These are phyloP conservation scores for Tetramorium alpestre DNA, from an alignment of 1,140 invertebrate genomes.

Conservation along the genomic window DNA sequence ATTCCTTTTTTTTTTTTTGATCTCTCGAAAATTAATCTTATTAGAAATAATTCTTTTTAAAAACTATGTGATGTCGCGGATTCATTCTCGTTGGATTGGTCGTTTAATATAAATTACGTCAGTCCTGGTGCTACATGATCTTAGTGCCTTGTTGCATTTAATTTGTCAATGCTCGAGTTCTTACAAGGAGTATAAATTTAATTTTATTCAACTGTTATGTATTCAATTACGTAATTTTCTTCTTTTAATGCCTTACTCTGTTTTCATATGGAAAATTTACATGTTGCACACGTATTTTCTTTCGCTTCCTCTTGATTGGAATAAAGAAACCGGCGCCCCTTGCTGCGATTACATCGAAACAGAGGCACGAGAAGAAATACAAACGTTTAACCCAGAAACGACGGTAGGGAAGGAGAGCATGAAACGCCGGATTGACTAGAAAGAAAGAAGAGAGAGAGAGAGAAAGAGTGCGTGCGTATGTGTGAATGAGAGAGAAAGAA, in stretches of 20 bases:
- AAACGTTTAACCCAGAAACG: constrained; percentile 84
- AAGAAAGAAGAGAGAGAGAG: not conserved
- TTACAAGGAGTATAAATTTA: not conserved
- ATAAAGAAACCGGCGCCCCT: constrained; percentile 38
- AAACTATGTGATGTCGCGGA: not conserved
- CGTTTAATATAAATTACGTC: not conserved
- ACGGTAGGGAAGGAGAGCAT: constrained; percentile 72
- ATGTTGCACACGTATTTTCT: not conserved
- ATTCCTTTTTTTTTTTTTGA: not conserved
- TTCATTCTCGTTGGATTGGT: not conserved
- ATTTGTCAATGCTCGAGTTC: not conserved
- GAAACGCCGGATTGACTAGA: constrained; percentile 65
- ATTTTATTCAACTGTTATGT: not conserved
- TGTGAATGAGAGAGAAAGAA: constrained; percentile 24
- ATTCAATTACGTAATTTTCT: not conserved
- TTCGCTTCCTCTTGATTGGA: constrained; percentile 40
- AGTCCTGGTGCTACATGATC: not conserved
- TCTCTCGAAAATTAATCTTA: not conserved
- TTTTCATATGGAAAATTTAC: not conserved
- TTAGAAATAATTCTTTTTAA: not conserved
- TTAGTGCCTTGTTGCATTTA: constrained; percentile 35
- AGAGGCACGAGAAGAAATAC: constrained; percentile 60
- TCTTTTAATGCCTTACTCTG: not conserved
- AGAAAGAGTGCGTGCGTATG: not conserved
- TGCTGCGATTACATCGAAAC: constrained; percentile 57